phyloP scores from a whole-genome alignment of 92 coral and sea anemone species.

The Epizoanthus stellaris region DNA sequence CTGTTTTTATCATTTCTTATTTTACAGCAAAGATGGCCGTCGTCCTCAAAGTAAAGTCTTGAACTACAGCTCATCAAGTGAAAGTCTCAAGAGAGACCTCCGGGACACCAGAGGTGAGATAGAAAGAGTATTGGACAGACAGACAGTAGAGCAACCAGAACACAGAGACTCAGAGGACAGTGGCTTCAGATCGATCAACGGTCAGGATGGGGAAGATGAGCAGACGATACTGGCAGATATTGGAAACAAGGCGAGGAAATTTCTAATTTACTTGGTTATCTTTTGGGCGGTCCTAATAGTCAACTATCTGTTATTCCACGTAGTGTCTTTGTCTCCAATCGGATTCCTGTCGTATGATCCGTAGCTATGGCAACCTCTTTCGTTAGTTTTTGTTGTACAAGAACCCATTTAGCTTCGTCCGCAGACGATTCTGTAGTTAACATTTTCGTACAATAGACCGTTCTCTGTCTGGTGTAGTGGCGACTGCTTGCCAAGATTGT shows the following conservation, averaged over 20 bases:
- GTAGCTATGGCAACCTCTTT: background rate
- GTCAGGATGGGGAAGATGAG: constrained; percentile 25
- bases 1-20: background rate
- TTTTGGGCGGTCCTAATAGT: constrained; percentile 36
- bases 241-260: constrained; percentile 48
- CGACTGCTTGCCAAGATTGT: too few species aligned
- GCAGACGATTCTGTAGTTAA: too few species aligned
- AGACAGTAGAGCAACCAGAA: constrained; percentile 12
- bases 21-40: constrained; percentile 38
- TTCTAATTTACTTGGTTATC: constrained; percentile 32
- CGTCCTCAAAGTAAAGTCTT: constrained; percentile 36
- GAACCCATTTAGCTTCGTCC: background rate
- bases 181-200: constrained; percentile 43
- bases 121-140: constrained; percentile 9
- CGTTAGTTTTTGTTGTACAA: background rate
- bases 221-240: constrained; percentile 17
- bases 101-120: constrained; percentile 30
- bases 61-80: constrained; percentile 34
- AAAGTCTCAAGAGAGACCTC: constrained; percentile 32
- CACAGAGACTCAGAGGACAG: constrained; percentile 42
- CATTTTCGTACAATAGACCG: background rate
- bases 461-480: background rate
- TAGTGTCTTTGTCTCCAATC: constrained; percentile 13
- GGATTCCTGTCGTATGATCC: constrained; percentile 23
- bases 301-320: constrained; percentile 21